Conservation (phyloP, 2,797 vertebrate genomes). For the Pelodytes ibericus region DNA sequence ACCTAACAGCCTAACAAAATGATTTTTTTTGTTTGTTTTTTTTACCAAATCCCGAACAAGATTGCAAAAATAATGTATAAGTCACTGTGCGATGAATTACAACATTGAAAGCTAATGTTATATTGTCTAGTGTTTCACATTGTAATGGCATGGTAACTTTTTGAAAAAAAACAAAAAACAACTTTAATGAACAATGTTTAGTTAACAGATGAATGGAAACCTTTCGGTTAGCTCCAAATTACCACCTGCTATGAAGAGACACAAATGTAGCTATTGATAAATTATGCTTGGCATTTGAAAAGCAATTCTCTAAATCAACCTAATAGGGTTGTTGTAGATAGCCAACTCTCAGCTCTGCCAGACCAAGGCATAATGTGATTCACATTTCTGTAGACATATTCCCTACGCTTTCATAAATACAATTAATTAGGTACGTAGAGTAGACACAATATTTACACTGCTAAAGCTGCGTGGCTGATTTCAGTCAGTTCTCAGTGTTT, state of each 20-base stretch:
- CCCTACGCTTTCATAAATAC: constrained; percentile 52
- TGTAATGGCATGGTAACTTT: background rate
- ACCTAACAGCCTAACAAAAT: background rate
- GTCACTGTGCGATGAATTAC: background rate
- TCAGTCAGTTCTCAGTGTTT: constrained; percentile 2
- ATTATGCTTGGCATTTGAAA: constrained; percentile 36
- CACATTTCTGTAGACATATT: constrained; percentile 64
- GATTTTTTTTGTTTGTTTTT: no score
- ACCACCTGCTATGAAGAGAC: constrained; percentile 38
- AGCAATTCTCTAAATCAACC: constrained; percentile 46
- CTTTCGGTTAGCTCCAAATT: constrained; percentile 17
- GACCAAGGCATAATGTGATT: constrained; percentile 49
- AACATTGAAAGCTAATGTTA: background rate
- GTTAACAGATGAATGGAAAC: constrained; percentile 18
- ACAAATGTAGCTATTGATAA: constrained; percentile 26
- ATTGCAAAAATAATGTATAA: background rate
- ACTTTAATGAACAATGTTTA: constrained; percentile 22
- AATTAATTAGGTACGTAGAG: constrained; percentile 24
- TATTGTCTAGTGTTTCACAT: constrained; percentile 1
- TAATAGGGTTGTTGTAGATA: constrained; percentile 30
- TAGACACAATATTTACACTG: constrained; percentile 24
- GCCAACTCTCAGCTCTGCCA: constrained; percentile 34
- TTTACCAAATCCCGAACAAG: background rate
- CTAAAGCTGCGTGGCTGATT: constrained; percentile 1
- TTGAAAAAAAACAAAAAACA: no score